A percentile compares a stretch with the other conserved stretches of the same genome.
These are phyloP conservation scores for Volucella zonaria DNA, from an alignment of 2,888 invertebrate genomes.

Conservation along the genomic window DNA sequence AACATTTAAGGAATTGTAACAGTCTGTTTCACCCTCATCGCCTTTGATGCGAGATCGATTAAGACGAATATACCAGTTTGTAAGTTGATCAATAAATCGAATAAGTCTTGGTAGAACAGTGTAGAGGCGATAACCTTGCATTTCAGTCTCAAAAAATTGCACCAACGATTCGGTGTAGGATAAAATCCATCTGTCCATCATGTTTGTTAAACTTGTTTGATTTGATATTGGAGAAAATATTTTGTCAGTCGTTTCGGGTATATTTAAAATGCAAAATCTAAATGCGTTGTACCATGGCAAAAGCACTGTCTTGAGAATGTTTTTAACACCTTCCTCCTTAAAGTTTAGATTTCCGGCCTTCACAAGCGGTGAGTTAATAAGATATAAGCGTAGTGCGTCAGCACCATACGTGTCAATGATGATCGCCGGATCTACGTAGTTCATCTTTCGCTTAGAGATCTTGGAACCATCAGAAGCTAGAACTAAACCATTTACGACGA, in stretches of 20 bases:
- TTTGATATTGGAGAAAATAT: conserved; percentile 79
- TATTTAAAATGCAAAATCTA: conserved; percentile 58
- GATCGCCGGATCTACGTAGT: conserved; percentile 96
- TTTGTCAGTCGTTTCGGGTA: conserved; percentile 58
- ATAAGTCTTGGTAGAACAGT: conserved; percentile 95
- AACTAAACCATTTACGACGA: conserved; percentile 96
- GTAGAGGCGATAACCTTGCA: conserved; percentile 95
- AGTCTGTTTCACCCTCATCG: conserved; percentile 80
- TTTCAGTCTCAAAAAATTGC: conserved; percentile 92
- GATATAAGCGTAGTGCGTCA: conserved; percentile 95
- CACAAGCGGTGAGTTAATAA: conserved; percentile 97
- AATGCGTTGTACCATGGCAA: conserved; percentile 93
- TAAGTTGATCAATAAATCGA: conserved; percentile 96
- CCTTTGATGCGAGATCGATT: conserved; percentile 93
- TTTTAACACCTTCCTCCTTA: conserved; percentile 96
- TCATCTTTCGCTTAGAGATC: conserved; percentile 98
- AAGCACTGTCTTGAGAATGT: conserved; percentile 96
- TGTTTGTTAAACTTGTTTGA: conserved; percentile 81
- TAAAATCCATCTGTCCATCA: conserved; percentile 98
- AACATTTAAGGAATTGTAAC: conserved; percentile 27
- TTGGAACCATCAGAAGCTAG: conserved; percentile 97
- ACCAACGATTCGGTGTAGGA: conserved; percentile 96
- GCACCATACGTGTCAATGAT: conserved; percentile 95
- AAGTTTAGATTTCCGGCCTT: conserved; percentile 95
- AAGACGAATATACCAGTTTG: conserved; percentile 98